These are phyloP conservation scores for Paramuricea clavata DNA, from an alignment of 92 coral and sea anemone genomes.

Conservation along the genomic window DNA sequence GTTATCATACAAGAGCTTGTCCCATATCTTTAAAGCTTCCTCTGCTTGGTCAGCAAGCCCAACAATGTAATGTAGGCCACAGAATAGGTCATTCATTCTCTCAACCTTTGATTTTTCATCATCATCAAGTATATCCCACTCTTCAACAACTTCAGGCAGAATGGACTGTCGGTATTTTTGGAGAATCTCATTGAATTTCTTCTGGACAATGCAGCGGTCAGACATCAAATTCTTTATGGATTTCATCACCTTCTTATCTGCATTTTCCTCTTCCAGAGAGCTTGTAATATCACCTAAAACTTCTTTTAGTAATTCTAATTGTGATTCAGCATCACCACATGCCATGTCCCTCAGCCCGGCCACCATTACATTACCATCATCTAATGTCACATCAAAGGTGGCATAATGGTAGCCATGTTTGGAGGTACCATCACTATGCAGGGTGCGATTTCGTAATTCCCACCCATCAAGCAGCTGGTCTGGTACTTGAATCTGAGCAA, in stretches of 20 bases:
- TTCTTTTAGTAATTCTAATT: slow-evolving; percentile 39
- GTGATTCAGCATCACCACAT: slow-evolving; percentile 42
- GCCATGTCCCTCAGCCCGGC: slow-evolving; percentile 51
- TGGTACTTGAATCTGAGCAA: slow-evolving; percentile 56
- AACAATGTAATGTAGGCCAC: slow-evolving; percentile 69
- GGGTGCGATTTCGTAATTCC: slow-evolving; percentile 22
- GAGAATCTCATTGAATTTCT: slow-evolving; percentile 41
- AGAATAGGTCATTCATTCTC: slow-evolving; percentile 48
- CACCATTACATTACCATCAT: slow-evolving; percentile 43
- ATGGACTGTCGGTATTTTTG: slow-evolving; percentile 12
- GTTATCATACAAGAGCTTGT: slow-evolving; percentile 65
- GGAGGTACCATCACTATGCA: slow-evolving; percentile 58
- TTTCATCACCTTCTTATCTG: slow-evolving; percentile 5
- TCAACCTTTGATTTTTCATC: slow-evolving; percentile 8
- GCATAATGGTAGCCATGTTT: slow-evolving; percentile 48
- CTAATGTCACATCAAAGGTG: slow-evolving; percentile 45
- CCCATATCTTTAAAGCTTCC: slow-evolving; percentile 64
- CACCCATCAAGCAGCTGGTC: slow-evolving; percentile 40
- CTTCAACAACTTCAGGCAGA: slow-evolving; percentile 47
- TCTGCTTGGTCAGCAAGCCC: slow-evolving; percentile 75
- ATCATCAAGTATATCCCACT: slow-evolving; percentile 30
- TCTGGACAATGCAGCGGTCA: slow-evolving; percentile 54
- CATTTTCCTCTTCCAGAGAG: neutral
- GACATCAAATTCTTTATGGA: slow-evolving; percentile 59
- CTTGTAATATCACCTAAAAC: slow-evolving; percentile 33